phyloP scores from a whole-genome alignment of 2,797 vertebrate species.

The Helostoma temminkii region DNA sequence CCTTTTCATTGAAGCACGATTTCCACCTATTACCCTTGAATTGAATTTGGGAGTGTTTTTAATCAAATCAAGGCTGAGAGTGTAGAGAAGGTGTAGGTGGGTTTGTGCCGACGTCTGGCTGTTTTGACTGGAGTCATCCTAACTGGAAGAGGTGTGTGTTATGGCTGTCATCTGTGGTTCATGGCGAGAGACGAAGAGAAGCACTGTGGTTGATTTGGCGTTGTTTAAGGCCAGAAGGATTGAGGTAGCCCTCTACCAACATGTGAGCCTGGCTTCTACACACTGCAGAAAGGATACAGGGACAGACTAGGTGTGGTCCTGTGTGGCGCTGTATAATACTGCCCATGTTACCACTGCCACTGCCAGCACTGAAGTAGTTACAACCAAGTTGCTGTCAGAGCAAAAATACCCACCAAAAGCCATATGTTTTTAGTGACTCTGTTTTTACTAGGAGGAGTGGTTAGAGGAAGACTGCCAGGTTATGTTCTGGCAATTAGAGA shows the following conservation, averaged over 20 bases:
- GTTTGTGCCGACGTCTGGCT: constrained; percentile 48
- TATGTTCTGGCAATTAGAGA: constrained; percentile 42
- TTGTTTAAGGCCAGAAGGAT: constrained; percentile 1
- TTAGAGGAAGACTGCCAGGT: constrained; percentile 36
- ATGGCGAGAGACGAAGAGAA: neutral
- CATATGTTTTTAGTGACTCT: constrained; percentile 45
- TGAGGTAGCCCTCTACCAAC: constrained; percentile 15
- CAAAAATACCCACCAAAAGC: constrained; percentile 43
- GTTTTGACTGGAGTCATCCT: constrained; percentile 67
- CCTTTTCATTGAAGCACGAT: neutral
- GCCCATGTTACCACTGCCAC: constrained; percentile 21
- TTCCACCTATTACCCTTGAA: constrained; percentile 20
- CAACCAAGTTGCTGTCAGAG: constrained; percentile 45
- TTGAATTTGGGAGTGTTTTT: constrained; percentile 13
- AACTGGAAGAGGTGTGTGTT: constrained; percentile 50
- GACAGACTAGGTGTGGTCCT: constrained; percentile 61
- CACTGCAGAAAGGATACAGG: constrained; percentile 15
- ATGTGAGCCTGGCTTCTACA: constrained; percentile 13
- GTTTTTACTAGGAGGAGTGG: constrained; percentile 22
- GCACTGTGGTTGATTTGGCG: constrained; percentile 22
- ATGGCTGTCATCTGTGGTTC: constrained; percentile 61
- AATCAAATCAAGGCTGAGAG: constrained; percentile 41
- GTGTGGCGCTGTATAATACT: constrained; percentile 24
- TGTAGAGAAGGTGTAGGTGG: constrained; percentile 14
- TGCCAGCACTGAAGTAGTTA: constrained; percentile 36